Evolutionary conservation across 2,888 invertebrate genomes (phyloP).

Genomic region (Plagiodera versicolora): DNA sequence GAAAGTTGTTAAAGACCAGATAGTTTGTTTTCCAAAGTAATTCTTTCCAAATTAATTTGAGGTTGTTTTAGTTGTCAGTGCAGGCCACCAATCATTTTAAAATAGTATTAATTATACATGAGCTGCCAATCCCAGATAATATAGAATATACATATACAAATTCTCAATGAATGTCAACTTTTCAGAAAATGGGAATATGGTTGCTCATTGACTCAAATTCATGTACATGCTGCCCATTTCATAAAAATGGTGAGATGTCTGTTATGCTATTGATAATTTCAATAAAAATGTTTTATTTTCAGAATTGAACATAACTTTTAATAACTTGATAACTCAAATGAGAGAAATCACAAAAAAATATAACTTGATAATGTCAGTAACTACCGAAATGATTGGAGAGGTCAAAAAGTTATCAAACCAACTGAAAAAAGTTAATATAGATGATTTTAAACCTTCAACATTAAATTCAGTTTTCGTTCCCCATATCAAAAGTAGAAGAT

Average conservation of each 20-base stretch:
- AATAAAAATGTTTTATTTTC: not conserved
- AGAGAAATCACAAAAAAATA: not conserved
- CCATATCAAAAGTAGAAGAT: not conserved
- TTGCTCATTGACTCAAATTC: not conserved
- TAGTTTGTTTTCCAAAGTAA: too few relatives aligned
- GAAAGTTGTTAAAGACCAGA: too few relatives aligned
- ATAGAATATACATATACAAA: too few relatives aligned
- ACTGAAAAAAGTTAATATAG: constrained; percentile 4
- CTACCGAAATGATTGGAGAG: constrained; percentile 2
- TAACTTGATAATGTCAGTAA: constrained; percentile 6
- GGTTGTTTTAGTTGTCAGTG: too few relatives aligned
- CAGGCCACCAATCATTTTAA: too few relatives aligned
- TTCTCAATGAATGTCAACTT: not conserved
- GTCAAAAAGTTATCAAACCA: constrained; percentile 7
- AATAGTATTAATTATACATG: too few relatives aligned
- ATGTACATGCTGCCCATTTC: constrained; percentile 5
- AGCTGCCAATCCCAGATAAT: too few relatives aligned
- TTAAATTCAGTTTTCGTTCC: constrained; percentile 4
- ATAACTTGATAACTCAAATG: constrained; percentile 1
- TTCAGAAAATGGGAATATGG: not conserved
- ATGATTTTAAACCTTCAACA: constrained; percentile 1
- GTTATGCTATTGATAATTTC: not conserved
- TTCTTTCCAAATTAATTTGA: too few relatives aligned
- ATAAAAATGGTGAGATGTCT: constrained; percentile 6
- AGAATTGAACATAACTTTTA: constrained; percentile 7